phyloP scores from a whole-genome alignment of 2,113 vertebrate genomes.

The Puffinus mauretanicus region DNA sequence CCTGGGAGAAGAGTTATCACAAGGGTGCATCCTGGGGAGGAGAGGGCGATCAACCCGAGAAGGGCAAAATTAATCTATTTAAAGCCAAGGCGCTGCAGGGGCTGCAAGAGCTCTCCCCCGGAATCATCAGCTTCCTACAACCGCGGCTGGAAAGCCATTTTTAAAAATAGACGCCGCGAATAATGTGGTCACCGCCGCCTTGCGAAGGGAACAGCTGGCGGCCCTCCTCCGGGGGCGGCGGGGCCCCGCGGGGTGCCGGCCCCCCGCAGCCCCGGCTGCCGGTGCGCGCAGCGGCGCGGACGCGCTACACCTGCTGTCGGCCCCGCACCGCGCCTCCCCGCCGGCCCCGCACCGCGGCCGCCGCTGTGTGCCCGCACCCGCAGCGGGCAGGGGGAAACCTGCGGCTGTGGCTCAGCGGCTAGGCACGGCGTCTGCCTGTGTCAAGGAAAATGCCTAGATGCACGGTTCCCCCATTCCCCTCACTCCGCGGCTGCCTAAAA shows the following conservation, averaged over 20 bases:
- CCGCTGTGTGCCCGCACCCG: not conserved
- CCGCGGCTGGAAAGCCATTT: slow-evolving; percentile 38
- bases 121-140: not conserved
- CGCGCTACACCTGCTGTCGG: slow-evolving; percentile 51
- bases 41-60: not conserved
- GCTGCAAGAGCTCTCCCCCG: not conserved
- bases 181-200: slow-evolving; percentile 1
- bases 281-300: not conserved
- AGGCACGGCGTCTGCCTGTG: not conserved
- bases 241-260: slow-evolving; percentile 33
- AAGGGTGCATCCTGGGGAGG: not conserved
- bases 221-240: not conserved
- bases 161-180: slow-evolving; percentile 43
- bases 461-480: not conserved
- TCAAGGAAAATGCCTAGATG: not conserved
- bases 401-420: not conserved
- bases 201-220: not conserved
- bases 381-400: not conserved
- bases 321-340: not conserved
- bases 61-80: not conserved
- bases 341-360: not conserved
- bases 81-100: not conserved
- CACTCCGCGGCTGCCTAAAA: not conserved
- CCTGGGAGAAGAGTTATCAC: not conserved
- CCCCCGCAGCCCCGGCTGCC: slow-evolving; percentile 28